Evolutionary conservation across 2,888 invertebrate genomes (phyloP), one percentile per base, ranked within the genome.

Genomic region (Drosophila kokeensis): DNA sequence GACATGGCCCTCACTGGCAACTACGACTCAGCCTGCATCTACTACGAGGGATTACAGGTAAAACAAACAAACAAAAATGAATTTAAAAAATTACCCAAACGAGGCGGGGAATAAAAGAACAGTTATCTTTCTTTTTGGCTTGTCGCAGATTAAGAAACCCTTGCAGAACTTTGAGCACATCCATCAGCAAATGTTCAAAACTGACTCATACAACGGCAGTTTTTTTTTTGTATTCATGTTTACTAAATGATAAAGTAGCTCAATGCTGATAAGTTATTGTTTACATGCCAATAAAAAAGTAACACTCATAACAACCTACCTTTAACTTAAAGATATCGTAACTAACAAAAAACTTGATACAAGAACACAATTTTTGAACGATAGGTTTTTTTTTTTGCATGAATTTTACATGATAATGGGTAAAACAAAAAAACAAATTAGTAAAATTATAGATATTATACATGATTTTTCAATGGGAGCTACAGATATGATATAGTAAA

Each of bases 1-100:
- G 99, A 99, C 94, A 97, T 97, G 96, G 97, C 98, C 74, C 94
- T 99, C 90, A 96, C 97, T 92, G 99, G 99, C 29, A 98, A 98
- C 93, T 99, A 99, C 92, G 99, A 99, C 91, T 97, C 97, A 76
- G 97, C 99, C 30, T 95, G 96, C 75, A 87, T 87, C 68, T 87
- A 87, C 69, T 87, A 87, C 61, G 87, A 87, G 75, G 87, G 87
- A 45, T 69, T 87, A 29, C 89, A 81, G 79, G 78, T 78, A 63
- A 63, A 32, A 36, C 27, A 8, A 38, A 13, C 4, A 38, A 11
- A 8, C 5, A 27, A 0, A 15, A 6, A 40, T 27, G 15, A n/a
- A 40, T 40, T 34, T 18, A 7, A n/a, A n/a, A 15, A 15, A 24
- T 15, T 24, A 45, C 24, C 7, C 24, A 15, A 45, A 45, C 21